phyloP scores from a whole-genome alignment of 2,797 vertebrate genomes.

The Betta splendens region DNA sequence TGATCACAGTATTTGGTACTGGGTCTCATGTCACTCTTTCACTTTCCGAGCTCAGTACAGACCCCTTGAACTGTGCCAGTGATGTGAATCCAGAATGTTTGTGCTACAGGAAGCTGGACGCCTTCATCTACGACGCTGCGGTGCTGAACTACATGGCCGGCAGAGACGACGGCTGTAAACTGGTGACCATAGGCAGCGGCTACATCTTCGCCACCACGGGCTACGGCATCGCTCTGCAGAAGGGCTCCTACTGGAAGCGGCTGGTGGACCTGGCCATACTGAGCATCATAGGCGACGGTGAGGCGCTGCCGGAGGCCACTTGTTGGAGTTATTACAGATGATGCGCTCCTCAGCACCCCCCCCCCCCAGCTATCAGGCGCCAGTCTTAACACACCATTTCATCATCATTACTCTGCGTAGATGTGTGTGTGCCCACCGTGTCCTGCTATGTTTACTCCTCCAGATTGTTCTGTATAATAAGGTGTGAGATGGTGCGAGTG shows the following conservation, averaged over 20 bases:
- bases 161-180: slow-evolving; percentile 97
- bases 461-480: slow-evolving; percentile 72
- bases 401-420: slow-evolving; percentile 67
- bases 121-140: slow-evolving; percentile 97
- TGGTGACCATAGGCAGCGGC: slow-evolving; percentile 97
- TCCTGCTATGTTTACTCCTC: slow-evolving; percentile 69
- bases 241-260: slow-evolving; percentile 97
- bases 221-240: slow-evolving; percentile 97
- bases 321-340: slow-evolving; percentile 24
- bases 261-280: slow-evolving; percentile 95
- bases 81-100: slow-evolving; percentile 9
- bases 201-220: slow-evolving; percentile 98
- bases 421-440: slow-evolving; percentile 42
- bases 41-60: no score
- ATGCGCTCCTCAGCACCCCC: slow-evolving; percentile 20
- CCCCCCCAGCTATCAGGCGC: slow-evolving; percentile 52
- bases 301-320: slow-evolving; percentile 9
- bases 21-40: no score
- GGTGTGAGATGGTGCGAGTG: slow-evolving; percentile 61
- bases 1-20: no score
- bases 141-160: slow-evolving; percentile 99
- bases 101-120: slow-evolving; percentile 92
- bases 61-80: no score
- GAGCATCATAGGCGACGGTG: slow-evolving; percentile 97
- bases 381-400: slow-evolving; percentile 73